These are phyloP conservation scores for Bombus breviceps DNA, from an alignment of 1,140 invertebrate species.

Conservation along the genomic window DNA sequence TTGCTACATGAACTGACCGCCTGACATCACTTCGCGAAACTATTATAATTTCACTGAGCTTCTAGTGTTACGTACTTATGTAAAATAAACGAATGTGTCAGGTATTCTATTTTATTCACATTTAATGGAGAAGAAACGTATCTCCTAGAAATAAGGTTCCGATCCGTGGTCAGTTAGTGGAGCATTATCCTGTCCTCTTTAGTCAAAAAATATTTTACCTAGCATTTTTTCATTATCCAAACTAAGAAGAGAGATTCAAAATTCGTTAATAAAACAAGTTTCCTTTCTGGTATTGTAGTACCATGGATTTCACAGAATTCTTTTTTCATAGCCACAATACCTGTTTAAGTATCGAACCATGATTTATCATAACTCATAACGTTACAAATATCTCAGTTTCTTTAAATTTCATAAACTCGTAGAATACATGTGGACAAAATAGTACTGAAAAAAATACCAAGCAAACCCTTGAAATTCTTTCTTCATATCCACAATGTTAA, in stretches of 20 bases:
- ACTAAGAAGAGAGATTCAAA: too few species aligned
- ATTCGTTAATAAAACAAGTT: too few species aligned
- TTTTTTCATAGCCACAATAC: too few species aligned
- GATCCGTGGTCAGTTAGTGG: too few species aligned
- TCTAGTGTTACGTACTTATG: background rate
- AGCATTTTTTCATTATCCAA: too few species aligned
- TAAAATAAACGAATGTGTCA: background rate
- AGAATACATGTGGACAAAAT: background rate
- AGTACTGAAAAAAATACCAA: background rate
- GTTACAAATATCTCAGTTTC: background rate
- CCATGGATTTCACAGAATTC: too few species aligned
- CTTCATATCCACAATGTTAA: background rate
- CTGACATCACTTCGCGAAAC: background rate
- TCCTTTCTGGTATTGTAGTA: too few species aligned
- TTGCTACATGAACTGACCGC: background rate
- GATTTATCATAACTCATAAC: background rate
- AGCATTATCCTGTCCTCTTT: too few species aligned
- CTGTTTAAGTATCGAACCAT: background rate
- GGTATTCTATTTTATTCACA: background rate
- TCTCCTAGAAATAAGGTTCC: background rate
- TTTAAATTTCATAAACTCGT: background rate
- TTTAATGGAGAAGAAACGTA: background rate
- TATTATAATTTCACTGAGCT: background rate
- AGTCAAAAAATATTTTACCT: too few species aligned
- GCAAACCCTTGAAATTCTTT: background rate